These are phyloP conservation scores for Dendrocopos noguchii DNA, from an alignment of 2,113 vertebrate genomes.

Conservation along the genomic window DNA sequence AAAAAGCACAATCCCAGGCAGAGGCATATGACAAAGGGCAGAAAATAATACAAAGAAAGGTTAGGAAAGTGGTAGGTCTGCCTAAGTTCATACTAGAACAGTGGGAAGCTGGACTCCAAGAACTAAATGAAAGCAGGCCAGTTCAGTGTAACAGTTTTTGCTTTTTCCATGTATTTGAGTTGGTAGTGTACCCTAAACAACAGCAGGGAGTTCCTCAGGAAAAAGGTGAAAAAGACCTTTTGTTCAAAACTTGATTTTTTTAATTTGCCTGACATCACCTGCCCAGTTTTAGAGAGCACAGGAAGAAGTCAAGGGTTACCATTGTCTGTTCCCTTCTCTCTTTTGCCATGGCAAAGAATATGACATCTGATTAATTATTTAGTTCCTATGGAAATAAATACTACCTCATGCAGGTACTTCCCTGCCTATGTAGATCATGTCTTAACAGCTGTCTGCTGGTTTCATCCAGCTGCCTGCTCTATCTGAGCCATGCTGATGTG, in stretches of 20 bases:
- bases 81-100: background rate
- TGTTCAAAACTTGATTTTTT: background rate
- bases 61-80: background rate
- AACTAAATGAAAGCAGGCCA: background rate
- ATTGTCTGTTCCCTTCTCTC: background rate
- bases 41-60: background rate
- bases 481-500: accelerated
- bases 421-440: background rate
- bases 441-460: background rate
- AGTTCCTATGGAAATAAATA: background rate
- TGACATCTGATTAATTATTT: background rate
- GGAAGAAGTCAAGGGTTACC: background rate
- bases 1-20: background rate
- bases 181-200: background rate
- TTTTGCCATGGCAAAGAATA: background rate
- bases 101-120: background rate
- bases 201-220: background rate
- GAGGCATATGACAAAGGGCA: background rate
- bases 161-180: background rate
- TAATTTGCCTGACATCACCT: background rate
- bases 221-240: background rate
- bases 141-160: background rate
- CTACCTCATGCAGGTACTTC: background rate
- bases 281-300: background rate
- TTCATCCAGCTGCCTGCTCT: background rate